Evolutionary conservation across 2,113 vertebrate species (phyloP).

Genomic region (Neogobius melanostomus): DNA sequence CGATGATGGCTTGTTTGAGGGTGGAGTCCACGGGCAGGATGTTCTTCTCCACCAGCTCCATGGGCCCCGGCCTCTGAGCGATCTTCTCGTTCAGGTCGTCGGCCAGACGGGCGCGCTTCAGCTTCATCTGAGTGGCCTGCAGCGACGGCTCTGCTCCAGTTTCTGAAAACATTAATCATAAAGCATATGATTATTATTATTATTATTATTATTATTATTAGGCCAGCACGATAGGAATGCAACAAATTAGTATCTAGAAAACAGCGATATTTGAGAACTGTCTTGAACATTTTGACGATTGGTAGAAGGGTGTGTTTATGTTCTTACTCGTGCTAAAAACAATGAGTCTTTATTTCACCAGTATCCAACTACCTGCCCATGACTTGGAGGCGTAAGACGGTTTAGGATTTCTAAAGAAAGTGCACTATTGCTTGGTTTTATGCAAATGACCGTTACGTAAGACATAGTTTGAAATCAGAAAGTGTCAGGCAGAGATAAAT

Average conservation of each 20-base stretch:
- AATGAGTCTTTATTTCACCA: too few species aligned
- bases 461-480: background rate
- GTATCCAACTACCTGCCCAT: too few species aligned
- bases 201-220: background rate
- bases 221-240: too few species aligned
- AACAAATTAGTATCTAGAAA: too few species aligned
- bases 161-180: constrained; percentile 70
- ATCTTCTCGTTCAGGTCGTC: constrained; percentile 99
- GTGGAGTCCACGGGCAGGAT: constrained; percentile 94
- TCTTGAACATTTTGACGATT: too few species aligned
- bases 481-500: background rate
- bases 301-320: too few species aligned
- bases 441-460: background rate
- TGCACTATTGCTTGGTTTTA: background rate
- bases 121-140: constrained; percentile 94
- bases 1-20: constrained; percentile 94
- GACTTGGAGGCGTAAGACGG: too few species aligned
- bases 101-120: constrained; percentile 93
- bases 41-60: constrained; percentile 98
- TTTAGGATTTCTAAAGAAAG: background rate
- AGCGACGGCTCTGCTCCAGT: constrained; percentile 94
- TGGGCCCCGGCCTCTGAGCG: constrained; percentile 92
- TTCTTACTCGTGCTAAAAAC: too few species aligned
- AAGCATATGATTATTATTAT: background rate
- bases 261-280: too few species aligned